A percentile compares a stretch with the other conserved stretches of the same genome.
These are phyloP conservation scores for Porites lobata DNA, from an alignment of 92 coral and sea anemone species.

Conservation along the genomic window DNA sequence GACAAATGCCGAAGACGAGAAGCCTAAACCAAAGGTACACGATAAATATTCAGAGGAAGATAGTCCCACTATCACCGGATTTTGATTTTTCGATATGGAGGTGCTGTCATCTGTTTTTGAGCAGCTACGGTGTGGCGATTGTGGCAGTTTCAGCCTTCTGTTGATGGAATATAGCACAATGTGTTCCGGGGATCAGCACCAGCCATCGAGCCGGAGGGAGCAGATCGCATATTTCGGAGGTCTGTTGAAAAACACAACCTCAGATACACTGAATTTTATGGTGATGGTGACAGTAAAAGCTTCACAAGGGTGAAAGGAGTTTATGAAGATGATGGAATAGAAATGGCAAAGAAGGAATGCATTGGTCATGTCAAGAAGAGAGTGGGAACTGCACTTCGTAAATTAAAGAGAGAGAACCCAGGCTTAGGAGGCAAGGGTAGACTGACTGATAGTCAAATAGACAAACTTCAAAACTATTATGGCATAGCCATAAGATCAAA, in stretches of 20 bases:
- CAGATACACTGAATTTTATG: slow-evolving; percentile 52
- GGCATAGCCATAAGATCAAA: slow-evolving; percentile 67
- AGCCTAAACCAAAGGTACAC: too few relatives aligned
- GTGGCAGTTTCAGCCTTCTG: too few relatives aligned
- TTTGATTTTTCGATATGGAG: too few relatives aligned
- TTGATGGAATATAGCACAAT: too few relatives aligned
- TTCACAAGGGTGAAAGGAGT: slow-evolving; percentile 12
- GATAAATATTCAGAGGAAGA: too few relatives aligned
- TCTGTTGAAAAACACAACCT: slow-evolving; percentile 47
- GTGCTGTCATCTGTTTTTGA: too few relatives aligned
- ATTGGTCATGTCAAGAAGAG: slow-evolving; percentile 53
- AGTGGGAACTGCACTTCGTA: slow-evolving; percentile 69
- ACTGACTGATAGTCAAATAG: slow-evolving; percentile 67
- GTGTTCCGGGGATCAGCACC: slow-evolving; percentile 46
- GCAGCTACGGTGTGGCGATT: too few relatives aligned
- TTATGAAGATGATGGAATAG: slow-evolving; percentile 27
- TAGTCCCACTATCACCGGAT: too few relatives aligned
- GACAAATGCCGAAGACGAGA: too few relatives aligned
- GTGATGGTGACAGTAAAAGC: slow-evolving; percentile 70
- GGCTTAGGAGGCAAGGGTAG: slow-evolving; percentile 68
- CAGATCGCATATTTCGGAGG: slow-evolving; percentile 48
- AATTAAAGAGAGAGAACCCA: slow-evolving; percentile 55
- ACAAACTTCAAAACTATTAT: slow-evolving; percentile 64
- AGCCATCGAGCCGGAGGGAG: slow-evolving; percentile 63
- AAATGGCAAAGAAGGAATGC: slow-evolving; percentile 40